Percentiles rank a stretch among this genome's conserved stretches.
These are phyloP conservation scores for Dicerorhinus sumatrensis DNA, from an alignment of 2,113 vertebrate species.

Conservation along the genomic window DNA sequence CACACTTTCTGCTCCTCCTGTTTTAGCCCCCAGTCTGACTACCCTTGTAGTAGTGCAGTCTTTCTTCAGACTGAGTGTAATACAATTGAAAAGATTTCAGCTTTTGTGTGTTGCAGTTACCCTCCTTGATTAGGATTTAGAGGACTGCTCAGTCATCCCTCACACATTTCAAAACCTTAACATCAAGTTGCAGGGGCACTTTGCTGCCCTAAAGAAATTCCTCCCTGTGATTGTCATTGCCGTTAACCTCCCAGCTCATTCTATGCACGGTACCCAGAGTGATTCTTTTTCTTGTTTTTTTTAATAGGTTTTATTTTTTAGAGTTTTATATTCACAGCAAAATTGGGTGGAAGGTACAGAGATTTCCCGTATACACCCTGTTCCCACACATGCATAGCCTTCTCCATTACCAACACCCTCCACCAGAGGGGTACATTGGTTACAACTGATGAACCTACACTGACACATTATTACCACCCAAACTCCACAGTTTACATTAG, in stretches of 20 bases:
- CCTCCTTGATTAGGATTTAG: not conserved
- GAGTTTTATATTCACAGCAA: not conserved
- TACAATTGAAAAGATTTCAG: not conserved
- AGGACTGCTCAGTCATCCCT: not conserved
- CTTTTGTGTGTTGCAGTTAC: not conserved
- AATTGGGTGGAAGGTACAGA: not conserved
- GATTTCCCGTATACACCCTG: not conserved
- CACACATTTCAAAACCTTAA: not conserved
- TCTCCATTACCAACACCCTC: not conserved
- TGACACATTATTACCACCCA: not conserved
- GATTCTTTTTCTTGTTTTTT: not conserved
- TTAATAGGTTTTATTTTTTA: not conserved
- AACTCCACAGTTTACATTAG: not conserved
- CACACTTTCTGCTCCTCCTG: not conserved
- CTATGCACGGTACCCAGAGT: not conserved
- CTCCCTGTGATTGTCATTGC: not conserved
- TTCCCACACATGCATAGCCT: not conserved
- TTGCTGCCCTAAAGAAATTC: not conserved
- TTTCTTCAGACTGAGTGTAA: not conserved
- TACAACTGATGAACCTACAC: not conserved
- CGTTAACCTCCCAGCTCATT: not conserved
- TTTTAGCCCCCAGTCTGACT: not conserved
- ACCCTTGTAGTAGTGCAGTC: not conserved
- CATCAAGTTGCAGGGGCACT: not conserved
- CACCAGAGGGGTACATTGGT: not conserved